These are phyloP conservation scores for Lissonota sp. DNA, from an alignment of 2,888 invertebrate genomes.

Conservation along the genomic window DNA sequence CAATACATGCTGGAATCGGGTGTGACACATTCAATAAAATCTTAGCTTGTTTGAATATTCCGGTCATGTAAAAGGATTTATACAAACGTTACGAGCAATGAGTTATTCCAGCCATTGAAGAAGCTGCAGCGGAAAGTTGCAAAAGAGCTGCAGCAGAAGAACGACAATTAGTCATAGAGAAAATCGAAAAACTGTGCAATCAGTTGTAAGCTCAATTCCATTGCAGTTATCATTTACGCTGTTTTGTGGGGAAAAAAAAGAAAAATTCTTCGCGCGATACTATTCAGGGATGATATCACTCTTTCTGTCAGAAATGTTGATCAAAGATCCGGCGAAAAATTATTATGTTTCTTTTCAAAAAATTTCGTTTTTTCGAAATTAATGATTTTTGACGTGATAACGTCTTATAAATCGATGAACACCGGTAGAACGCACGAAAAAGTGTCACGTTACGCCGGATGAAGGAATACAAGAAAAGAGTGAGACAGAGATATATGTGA, in stretches of 20 bases:
- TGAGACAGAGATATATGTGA: too few relatives aligned
- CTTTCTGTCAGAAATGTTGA: neutral
- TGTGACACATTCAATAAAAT: slow-evolving; percentile 62
- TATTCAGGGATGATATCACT: neutral
- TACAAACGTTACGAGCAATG: slow-evolving; percentile 63
- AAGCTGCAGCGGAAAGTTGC: slow-evolving; percentile 65
- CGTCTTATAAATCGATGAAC: too few relatives aligned
- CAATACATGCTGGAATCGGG: slow-evolving; percentile 58
- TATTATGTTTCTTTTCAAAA: neutral
- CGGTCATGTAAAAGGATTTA: slow-evolving; percentile 35
- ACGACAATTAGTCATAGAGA: slow-evolving; percentile 58
- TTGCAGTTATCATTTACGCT: neutral
- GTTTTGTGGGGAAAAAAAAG: neutral
- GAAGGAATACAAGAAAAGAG: too few relatives aligned
- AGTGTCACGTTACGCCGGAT: too few relatives aligned
- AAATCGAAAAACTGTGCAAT: slow-evolving; percentile 54
- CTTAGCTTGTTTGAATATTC: slow-evolving; percentile 61
- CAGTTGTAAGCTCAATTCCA: slow-evolving; percentile 62
- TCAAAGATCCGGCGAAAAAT: neutral
- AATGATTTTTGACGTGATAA: too few relatives aligned
- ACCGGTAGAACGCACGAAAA: too few relatives aligned
- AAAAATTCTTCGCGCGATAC: neutral
- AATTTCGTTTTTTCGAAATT: too few relatives aligned
- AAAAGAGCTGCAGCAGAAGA: slow-evolving; percentile 60
- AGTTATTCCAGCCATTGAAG: slow-evolving; percentile 62